Base-by-base conservation (phyloP, 2,113 vertebrate genomes). In the Poeciliopsis prolifica region DNA sequence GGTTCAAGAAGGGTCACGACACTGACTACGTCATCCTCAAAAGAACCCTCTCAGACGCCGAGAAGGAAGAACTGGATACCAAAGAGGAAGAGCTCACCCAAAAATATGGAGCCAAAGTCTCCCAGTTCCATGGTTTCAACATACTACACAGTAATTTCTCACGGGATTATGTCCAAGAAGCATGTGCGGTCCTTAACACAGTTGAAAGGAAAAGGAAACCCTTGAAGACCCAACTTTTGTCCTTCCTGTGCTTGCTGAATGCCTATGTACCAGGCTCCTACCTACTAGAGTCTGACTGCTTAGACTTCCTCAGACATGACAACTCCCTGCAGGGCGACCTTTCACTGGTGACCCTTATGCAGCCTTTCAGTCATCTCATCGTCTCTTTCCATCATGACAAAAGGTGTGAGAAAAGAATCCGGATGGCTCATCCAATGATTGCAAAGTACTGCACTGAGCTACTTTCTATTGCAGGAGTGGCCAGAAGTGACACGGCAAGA, bases 101-200 rank as follows among this genome's bases (percentile, higher is more conserved):
- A 12, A 71, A 3, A 6, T 78, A 74, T 4, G 1, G 26, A 10
- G 30, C 76, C 0, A 17, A 24, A 62, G 30, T 14, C 12, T 0
- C 64, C 1, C 62, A 30, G 15, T 89, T 86, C 13, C 75, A 92
- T 68, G 88, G 85, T 37, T 89, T 90, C 70, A 84, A 89, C 35
- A 87, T 92, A 5, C 75, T 92, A 33, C 65, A 72, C 54, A 74
- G 29, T 0, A 66, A 78, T 78, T 88, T 82, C 60, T 42, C 65
- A 24, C 2, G 7, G 28, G 3, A 15, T 19, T 76, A 80, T 13
- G 14, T 77, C 58, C 0, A 26, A n/a, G 0, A 74, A 1, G 54
- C 40, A 17, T 88, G 83, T 7, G 5, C 1, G 2, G 22, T 22
- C 26, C 60, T 88, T 31, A n/a, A 2, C 0, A 26, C 24, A 3